Conservation (phyloP, 2,888 invertebrate genomes). For the Protophormia terraenovae region DNA sequence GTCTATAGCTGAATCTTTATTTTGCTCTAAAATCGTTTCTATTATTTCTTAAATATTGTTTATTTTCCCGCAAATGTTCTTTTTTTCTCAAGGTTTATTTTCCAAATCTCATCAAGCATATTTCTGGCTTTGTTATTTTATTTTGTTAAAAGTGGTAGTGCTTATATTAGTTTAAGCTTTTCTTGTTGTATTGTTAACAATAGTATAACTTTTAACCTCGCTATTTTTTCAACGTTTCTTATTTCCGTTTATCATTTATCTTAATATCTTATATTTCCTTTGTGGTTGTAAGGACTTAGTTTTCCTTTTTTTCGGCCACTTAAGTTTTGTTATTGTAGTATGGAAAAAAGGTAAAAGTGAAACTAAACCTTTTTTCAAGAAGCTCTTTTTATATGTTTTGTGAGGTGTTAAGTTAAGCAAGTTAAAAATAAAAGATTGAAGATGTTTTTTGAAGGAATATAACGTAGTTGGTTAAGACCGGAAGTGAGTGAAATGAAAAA, state of each 20-base stretch:
- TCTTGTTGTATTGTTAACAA: background rate
- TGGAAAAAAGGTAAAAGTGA: constrained; percentile 12
- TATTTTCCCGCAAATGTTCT: too few relatives aligned
- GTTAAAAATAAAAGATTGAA: background rate
- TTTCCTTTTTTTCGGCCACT: constrained; percentile 20
- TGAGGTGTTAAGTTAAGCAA: background rate
- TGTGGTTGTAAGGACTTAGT: constrained; percentile 41
- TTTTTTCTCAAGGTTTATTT: too few relatives aligned
- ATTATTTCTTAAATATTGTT: too few relatives aligned
- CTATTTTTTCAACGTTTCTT: constrained; percentile 27
- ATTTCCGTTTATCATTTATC: constrained; percentile 65
- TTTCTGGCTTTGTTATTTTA: too few relatives aligned
- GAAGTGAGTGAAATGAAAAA: background rate
- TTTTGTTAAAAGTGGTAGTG: too few relatives aligned
- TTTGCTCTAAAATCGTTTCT: too few relatives aligned
- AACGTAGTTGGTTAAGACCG: constrained; percentile 7
- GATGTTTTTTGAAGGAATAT: background rate
- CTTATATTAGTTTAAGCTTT: background rate
- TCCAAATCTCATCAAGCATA: too few relatives aligned
- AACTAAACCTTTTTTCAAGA: background rate
- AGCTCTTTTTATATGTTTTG: background rate
- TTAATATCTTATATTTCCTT: constrained; percentile 55
- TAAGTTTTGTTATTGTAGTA: constrained; percentile 13
- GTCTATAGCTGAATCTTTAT: too few relatives aligned
- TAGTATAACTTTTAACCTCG: constrained; percentile 26